phyloP scores from a whole-genome alignment of 23 tunicate species.

The Clavelina lepadiformis region DNA sequence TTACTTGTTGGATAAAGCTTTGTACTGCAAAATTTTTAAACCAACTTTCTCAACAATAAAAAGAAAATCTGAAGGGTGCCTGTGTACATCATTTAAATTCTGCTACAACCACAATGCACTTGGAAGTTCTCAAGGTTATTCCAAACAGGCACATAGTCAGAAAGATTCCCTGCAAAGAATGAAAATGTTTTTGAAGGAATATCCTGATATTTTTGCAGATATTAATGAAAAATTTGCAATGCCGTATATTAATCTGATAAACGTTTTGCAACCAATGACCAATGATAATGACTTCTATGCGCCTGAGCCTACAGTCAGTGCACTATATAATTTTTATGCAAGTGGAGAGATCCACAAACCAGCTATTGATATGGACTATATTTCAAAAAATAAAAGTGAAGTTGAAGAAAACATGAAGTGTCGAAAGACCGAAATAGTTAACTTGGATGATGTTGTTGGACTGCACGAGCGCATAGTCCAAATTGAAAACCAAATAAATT shows the following conservation, averaged over 20 bases:
- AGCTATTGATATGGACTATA: conserved; percentile 42
- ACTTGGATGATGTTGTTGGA: conserved; percentile 45
- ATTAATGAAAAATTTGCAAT: conserved; percentile 19
- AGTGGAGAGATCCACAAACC: conserved; percentile 35
- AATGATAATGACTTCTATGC: background rate
- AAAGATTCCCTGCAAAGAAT: no score
- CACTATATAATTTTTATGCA: conserved; percentile 11
- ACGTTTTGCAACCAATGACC: conserved; percentile 1
- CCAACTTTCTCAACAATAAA: no score
- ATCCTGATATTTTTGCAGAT: background rate
- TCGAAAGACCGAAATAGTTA: conserved; percentile 17
- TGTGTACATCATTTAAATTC: no score
- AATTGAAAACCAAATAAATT: conserved; percentile 19
- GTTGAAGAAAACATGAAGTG: conserved; percentile 39
- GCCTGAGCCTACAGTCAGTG: conserved; percentile 2
- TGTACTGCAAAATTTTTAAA: no score
- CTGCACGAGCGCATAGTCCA: conserved; percentile 14
- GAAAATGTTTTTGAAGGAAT: no score
- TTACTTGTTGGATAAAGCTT: no score
- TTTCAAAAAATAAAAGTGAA: conserved; percentile 17
- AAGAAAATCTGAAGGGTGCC: no score
- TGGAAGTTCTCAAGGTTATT: no score
- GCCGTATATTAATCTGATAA: conserved; percentile 11
- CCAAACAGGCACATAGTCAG: no score
- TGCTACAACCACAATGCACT: no score